phyloP scores from a whole-genome alignment of 2,888 invertebrate species.

The Macrophya annulata region DNA sequence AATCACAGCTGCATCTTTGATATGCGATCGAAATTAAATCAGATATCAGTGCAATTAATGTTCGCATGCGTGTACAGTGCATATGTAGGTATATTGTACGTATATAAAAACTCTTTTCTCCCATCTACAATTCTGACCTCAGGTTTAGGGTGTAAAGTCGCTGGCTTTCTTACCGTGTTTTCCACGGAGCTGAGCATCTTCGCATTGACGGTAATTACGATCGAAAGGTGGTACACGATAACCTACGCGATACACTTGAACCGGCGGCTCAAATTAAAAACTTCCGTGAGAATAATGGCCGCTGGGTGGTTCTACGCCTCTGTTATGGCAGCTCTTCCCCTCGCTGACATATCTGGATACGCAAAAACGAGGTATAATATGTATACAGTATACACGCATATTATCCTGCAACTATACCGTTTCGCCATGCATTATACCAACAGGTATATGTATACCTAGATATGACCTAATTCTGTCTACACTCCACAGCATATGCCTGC shows the following conservation, averaged over 20 bases:
- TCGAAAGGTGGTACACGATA: conserved; percentile 83
- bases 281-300: conserved; percentile 83
- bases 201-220: conserved; percentile 85
- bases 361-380: conserved; percentile 81
- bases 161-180: conserved; percentile 85
- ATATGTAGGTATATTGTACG: too few relatives aligned
- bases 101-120: background rate
- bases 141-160: conserved; percentile 84
- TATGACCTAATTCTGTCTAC: background rate
- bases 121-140: background rate
- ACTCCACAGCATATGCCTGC: conserved; percentile 84
- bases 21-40: conserved; percentile 4
- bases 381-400: background rate
- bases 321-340: conserved; percentile 83
- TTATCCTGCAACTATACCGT: too few relatives aligned
- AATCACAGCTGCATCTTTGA: background rate
- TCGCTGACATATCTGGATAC: conserved; percentile 85
- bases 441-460: background rate
- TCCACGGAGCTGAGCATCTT: conserved; percentile 85
- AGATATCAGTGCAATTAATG: background rate
- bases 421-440: too few relatives aligned
- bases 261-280: conserved; percentile 82
- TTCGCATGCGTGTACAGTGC: too few relatives aligned
- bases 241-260: conserved; percentile 84
- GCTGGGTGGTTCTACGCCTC: conserved; percentile 83